Evolutionary conservation across 2,113 vertebrate genomes (phyloP).

Genomic region (Cranoglanis bouderius): DNA sequence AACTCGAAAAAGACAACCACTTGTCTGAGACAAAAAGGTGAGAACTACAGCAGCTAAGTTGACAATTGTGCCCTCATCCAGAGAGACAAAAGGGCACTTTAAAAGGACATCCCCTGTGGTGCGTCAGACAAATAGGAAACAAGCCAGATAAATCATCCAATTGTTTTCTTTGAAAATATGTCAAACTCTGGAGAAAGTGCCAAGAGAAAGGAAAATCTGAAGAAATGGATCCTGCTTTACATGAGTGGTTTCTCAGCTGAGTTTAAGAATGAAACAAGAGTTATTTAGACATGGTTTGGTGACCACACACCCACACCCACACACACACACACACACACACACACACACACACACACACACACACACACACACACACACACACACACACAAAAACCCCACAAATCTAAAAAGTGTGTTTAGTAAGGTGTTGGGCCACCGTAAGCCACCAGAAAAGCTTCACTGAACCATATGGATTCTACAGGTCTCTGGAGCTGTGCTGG

Average conservation of each 20-base stretch:
- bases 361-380: too few relatives aligned
- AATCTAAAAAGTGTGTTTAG: too few relatives aligned
- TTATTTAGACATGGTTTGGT: not conserved
- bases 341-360: too few relatives aligned
- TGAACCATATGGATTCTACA: too few relatives aligned
- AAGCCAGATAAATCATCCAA: constrained; percentile 6
- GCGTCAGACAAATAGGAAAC: not conserved
- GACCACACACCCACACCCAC: not conserved
- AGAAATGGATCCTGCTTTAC: not conserved
- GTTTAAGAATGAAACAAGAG: too few relatives aligned
- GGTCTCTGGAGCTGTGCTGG: too few relatives aligned
- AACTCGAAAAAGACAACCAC: not conserved
- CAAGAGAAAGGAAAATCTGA: not conserved
- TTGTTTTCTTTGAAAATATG: not conserved
- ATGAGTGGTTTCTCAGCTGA: not conserved
- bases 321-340: not conserved
- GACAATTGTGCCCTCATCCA: not conserved
- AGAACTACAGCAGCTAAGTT: not conserved
- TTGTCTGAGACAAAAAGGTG: not conserved
- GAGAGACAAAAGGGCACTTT: not conserved
- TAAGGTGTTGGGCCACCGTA: too few relatives aligned
- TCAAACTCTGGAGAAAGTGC: not conserved
- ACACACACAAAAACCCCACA: too few relatives aligned
- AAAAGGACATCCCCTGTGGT: not conserved
- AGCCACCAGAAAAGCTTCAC: too few relatives aligned